Evolutionary conservation across 2,797 vertebrate species (phyloP), one percentile per base, ranked within the genome.

Genomic region (Lutra lutra): DNA sequence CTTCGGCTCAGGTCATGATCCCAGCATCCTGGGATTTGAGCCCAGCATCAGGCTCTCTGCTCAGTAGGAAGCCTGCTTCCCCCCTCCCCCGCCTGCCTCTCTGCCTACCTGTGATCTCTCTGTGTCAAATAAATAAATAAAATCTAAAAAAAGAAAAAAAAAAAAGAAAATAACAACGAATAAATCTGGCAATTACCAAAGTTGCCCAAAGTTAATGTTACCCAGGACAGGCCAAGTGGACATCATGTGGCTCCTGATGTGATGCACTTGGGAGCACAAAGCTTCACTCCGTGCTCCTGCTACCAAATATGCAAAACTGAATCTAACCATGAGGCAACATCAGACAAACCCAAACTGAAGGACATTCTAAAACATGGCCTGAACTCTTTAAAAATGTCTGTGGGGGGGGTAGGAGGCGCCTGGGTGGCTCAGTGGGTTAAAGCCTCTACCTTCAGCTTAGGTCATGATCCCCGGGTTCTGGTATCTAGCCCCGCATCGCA

Each of bases 191-290:
- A 64, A 40, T 83, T 79, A 87, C 35, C 77, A 73, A 94, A 13
- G 43, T 48, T 94, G 48, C 78, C 12, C 46, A 46, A 88, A 96
- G 70, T 80, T 93, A 96, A 35, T 35, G 79, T 60, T 48, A 89
- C 8, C 64, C 73, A 35, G 35, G 96, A 89, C 25, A 12, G 51
- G 35, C 77, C 70, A 77, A 58, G 80, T 7, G 12, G 23, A 23
- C 32, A 84, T 73, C 25, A 64, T 7, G 5, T 58, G 78, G 17
- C 13, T 83, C 51, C 75, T 29, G 20, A 70, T 38, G 13, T 29
- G 13, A 87, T 60, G 3, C 10, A 75, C 56, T 89, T 29, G 0
- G 5, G 79, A 85, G 12, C 79, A 66, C 17, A 86, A 4, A 66
- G 46, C 29, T 89, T 95, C 56, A 80, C 64, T 79, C 62, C 5